Conservation (phyloP, 2,797 vertebrate genomes). For the Semotilus atromaculatus region DNA sequence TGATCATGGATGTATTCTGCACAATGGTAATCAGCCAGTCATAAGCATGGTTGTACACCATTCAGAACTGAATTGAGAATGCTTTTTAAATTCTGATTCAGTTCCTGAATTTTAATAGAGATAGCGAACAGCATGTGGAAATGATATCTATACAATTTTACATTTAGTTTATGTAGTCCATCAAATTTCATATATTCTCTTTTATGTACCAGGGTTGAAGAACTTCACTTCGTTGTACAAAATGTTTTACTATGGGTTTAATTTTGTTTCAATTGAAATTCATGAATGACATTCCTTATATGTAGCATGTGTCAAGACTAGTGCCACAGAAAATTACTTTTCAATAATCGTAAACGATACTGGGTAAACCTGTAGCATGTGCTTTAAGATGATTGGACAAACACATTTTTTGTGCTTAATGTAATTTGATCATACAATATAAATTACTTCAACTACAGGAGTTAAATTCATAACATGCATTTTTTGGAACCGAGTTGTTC, state of each 20-base stretch:
- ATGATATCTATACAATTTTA: too few relatives aligned
- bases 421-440: neutral
- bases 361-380: neutral
- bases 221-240: neutral
- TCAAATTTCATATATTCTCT: neutral
- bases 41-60: neutral
- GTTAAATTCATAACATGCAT: neutral
- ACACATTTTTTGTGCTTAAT: neutral
- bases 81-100: neutral
- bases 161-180: neutral
- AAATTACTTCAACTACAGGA: neutral
- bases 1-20: neutral
- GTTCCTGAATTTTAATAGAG: constrained; percentile 4
- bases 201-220: neutral
- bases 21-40: neutral
- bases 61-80: neutral
- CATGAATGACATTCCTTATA: neutral
- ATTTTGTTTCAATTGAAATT: neutral
- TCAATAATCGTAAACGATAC: neutral
- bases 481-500: neutral
- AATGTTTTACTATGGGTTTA: neutral
- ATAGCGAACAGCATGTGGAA: too few relatives aligned
- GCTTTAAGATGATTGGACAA: too few relatives aligned
- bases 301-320: neutral
- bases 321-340: neutral